Evolutionary conservation across 2,113 vertebrate species (phyloP).

Genomic region (Tichodroma muraria): DNA sequence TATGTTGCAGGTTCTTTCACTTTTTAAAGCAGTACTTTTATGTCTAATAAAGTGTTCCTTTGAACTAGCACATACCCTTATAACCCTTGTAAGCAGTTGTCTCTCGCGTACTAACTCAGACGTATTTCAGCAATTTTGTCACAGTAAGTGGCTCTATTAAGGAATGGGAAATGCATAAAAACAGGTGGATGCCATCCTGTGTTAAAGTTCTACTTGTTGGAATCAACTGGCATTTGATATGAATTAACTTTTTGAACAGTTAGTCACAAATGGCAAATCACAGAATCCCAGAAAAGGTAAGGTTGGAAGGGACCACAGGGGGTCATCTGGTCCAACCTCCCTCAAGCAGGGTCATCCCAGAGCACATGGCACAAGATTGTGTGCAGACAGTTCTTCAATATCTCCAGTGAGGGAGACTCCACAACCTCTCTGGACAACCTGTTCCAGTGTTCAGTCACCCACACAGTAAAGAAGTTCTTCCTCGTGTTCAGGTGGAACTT

Average conservation of each 20-base stretch:
- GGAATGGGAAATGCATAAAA: background rate
- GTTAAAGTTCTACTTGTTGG: background rate
- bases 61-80: background rate
- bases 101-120: background rate
- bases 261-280: background rate
- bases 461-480: background rate
- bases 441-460: background rate
- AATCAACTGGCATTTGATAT: background rate
- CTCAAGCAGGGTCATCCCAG: background rate
- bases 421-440: too few species aligned
- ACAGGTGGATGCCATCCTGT: background rate
- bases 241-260: background rate
- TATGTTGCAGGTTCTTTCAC: background rate
- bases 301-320: background rate
- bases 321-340: background rate
- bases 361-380: background rate
- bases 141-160: background rate
- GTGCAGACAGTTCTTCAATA: background rate
- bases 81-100: background rate
- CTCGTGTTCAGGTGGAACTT: background rate
- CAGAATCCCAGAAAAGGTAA: background rate
- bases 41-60: background rate
- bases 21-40: background rate
- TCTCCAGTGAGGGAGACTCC: background rate
- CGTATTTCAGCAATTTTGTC: background rate